Conservation (phyloP, 2,113 vertebrate genomes). For the Salvelinus namaycush region DNA sequence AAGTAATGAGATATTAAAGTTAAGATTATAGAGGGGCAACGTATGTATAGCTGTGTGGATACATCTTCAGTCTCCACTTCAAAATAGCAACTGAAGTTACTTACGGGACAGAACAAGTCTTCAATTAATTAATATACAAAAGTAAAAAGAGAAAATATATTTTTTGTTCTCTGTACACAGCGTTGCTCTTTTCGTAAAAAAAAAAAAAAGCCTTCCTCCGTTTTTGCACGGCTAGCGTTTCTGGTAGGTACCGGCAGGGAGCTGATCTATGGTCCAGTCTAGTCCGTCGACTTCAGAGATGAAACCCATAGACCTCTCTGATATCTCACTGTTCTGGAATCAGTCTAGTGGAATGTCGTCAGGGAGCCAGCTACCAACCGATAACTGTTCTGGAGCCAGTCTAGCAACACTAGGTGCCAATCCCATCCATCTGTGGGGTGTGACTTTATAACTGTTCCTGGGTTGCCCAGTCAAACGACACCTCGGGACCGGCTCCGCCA, state of each 20-base stretch:
- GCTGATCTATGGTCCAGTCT: conserved; percentile 18
- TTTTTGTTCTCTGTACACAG: conserved; percentile 98
- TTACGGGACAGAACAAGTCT: conserved; percentile 83
- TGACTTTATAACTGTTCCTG: background rate
- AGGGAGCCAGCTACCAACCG: no score
- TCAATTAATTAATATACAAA: conserved; percentile 90
- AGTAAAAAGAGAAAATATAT: conserved; percentile 99
- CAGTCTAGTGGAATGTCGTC: no score
- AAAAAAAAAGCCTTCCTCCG: conserved; percentile 69
- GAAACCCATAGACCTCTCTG: conserved; percentile 12
- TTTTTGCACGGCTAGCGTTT: conserved; percentile 29
- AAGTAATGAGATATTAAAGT: background rate
- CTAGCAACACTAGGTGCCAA: background rate
- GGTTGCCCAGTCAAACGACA: background rate
- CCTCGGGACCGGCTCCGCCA: background rate
- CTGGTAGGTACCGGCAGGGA: conserved; percentile 4
- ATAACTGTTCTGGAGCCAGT: background rate
- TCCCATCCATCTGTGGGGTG: background rate
- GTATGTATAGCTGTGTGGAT: conserved; percentile 37
- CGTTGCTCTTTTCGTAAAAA: conserved; percentile 68
- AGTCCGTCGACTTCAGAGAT: background rate
- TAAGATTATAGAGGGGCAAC: conserved; percentile 30
- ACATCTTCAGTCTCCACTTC: conserved; percentile 78
- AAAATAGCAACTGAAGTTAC: conserved; percentile 80
- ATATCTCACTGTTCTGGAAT: background rate